Evolutionary conservation across 2,113 vertebrate genomes (phyloP).

Genomic region (Alces alces): DNA sequence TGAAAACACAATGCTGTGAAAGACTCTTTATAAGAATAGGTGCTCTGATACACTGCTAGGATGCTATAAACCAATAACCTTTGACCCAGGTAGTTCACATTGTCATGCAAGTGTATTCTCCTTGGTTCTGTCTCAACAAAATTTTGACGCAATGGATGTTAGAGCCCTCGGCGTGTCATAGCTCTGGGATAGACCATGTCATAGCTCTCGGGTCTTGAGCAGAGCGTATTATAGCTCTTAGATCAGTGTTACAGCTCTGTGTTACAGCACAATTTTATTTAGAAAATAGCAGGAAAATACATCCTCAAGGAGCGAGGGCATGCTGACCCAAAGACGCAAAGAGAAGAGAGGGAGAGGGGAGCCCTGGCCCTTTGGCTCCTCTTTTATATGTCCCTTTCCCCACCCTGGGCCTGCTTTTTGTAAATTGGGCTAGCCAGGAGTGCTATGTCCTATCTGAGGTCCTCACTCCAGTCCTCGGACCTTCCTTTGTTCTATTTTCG

Average conservation of each 20-base stretch:
- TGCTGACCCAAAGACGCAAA: background rate
- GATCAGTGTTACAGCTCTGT: background rate
- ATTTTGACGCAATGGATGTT: background rate
- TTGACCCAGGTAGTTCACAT: background rate
- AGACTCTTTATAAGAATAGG: background rate
- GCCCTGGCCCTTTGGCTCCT: background rate
- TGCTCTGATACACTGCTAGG: background rate
- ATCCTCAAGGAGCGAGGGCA: fast-evolving
- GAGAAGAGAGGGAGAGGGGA: background rate
- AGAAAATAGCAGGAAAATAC: background rate
- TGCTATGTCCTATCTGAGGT: background rate
- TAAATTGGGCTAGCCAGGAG: background rate
- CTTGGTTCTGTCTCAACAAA: background rate
- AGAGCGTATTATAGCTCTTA: background rate
- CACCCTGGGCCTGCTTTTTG: fast-evolving
- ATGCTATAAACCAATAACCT: background rate
- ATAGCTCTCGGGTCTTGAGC: background rate
- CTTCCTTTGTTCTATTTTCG: background rate
- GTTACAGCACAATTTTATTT: background rate
- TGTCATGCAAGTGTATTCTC: background rate
- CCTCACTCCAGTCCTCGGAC: fast-evolving
- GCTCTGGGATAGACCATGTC: fast-evolving
- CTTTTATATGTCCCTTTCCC: background rate
- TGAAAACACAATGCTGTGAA: background rate
- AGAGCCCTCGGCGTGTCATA: fast-evolving